phyloP scores from a whole-genome alignment of 2,113 vertebrate species.

The Pelobates fuscus region DNA sequence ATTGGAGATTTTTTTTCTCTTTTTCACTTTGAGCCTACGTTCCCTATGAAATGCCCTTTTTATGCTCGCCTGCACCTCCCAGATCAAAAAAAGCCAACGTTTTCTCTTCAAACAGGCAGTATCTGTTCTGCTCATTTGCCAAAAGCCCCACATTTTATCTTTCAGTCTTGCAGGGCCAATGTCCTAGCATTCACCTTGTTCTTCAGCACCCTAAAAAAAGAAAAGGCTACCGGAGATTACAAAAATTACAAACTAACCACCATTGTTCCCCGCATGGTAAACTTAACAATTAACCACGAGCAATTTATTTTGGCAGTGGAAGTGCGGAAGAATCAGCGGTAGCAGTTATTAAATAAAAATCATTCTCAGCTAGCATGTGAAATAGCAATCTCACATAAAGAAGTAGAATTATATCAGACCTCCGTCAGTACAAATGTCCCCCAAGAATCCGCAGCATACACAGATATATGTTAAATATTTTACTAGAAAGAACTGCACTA shows the following conservation, averaged over 20 bases:
- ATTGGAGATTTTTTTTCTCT: constrained; percentile 47
- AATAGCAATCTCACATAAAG: too few relatives aligned
- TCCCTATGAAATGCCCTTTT: constrained; percentile 37
- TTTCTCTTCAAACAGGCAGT: too few relatives aligned
- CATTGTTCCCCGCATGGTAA: neutral
- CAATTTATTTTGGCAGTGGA: neutral
- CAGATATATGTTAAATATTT: constrained; percentile 47
- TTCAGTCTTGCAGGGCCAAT: constrained; percentile 9
- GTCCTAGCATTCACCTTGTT: constrained; percentile 2
- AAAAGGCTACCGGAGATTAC: too few relatives aligned
- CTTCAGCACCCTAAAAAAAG: neutral
- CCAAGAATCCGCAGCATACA: constrained; percentile 7
- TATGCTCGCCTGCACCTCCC: neutral
- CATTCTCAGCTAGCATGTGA: too few relatives aligned
- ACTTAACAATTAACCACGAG: neutral
- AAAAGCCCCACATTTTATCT: constrained; percentile 13
- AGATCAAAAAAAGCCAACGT: neutral
- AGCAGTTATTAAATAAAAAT: too few relatives aligned
- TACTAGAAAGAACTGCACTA: constrained; percentile 34
- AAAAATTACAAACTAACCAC: neutral
- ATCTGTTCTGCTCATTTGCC: too few relatives aligned
- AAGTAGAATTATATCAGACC: constrained; percentile 4
- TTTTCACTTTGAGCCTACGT: constrained; percentile 15
- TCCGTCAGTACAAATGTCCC: neutral
- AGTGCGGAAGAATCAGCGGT: too few relatives aligned